Percentiles rank a stretch among this genome's conserved stretches.
Conservation (phyloP, 2,888 invertebrate species). For the Dasysyrphus tricinctus region DNA sequence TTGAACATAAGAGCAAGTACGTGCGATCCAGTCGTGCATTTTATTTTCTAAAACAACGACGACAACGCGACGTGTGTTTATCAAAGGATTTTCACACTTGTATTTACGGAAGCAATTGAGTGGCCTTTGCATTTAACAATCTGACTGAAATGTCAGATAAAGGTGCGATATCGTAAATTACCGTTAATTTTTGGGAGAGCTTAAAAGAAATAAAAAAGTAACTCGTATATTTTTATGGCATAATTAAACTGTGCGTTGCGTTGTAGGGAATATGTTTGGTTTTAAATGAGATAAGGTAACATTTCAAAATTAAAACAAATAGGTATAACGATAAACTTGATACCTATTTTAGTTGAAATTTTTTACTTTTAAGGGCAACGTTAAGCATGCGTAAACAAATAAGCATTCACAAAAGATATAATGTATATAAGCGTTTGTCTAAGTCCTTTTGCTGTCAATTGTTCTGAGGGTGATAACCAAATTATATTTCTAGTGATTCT, state of each 20-base stretch:
- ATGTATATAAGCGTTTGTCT: no score
- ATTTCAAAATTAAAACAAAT: not conserved
- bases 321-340: no score
- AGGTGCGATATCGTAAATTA: constrained; percentile 39
- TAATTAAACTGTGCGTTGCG: constrained; percentile 37
- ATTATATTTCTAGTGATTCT: no score
- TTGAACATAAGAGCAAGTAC: no score
- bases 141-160: constrained; percentile 39
- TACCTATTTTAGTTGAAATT: no score
- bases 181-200: constrained; percentile 6
- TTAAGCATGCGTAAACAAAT: no score
- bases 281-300: not conserved
- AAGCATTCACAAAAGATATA: no score
- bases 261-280: constrained; percentile 13
- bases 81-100: constrained; percentile 48
- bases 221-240: constrained; percentile 10
- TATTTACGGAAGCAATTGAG: constrained; percentile 65
- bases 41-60: no score
- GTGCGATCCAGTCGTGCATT: no score
- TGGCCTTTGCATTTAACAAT: constrained; percentile 41
- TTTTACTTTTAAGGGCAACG: no score
- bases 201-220: constrained; percentile 9
- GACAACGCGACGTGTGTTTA: constrained; percentile 20
- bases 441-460: no score
- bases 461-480: no score